phyloP scores from a whole-genome alignment of 2,113 vertebrate species.

The Hemiscyllium ocellatum region DNA sequence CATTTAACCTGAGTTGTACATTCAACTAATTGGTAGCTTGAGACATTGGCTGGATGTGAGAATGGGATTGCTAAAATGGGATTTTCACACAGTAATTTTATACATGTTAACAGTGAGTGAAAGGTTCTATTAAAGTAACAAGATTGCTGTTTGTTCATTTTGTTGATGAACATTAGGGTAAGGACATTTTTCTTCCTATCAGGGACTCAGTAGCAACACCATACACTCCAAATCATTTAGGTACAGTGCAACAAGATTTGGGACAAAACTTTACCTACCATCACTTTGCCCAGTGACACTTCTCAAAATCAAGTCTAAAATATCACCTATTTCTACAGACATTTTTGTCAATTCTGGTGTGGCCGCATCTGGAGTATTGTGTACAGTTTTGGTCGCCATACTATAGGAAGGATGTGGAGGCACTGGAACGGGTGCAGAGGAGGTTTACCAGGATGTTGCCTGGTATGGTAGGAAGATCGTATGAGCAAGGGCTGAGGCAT shows the following conservation, averaged over 20 bases:
- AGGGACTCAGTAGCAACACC: background rate
- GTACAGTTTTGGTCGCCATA: no score
- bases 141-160: background rate
- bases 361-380: no score
- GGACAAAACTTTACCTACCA: background rate
- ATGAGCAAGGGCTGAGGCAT: no score
- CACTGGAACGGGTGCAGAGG: no score
- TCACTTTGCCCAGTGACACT: background rate
- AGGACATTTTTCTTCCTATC: background rate
- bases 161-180: background rate
- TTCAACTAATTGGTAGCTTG: constrained; percentile 7
- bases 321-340: background rate
- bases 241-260: background rate
- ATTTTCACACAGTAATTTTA: background rate
- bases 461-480: no score
- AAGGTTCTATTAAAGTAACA: background rate
- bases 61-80: background rate
- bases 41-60: background rate
- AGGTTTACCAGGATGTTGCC: no score
- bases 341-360: background rate
- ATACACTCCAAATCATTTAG: background rate
- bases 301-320: background rate
- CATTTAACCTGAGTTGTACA: background rate
- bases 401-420: no score
- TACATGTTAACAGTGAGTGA: background rate